Base-by-base conservation (phyloP, 2,797 vertebrate genomes). In the Eospalax fontanierii region DNA sequence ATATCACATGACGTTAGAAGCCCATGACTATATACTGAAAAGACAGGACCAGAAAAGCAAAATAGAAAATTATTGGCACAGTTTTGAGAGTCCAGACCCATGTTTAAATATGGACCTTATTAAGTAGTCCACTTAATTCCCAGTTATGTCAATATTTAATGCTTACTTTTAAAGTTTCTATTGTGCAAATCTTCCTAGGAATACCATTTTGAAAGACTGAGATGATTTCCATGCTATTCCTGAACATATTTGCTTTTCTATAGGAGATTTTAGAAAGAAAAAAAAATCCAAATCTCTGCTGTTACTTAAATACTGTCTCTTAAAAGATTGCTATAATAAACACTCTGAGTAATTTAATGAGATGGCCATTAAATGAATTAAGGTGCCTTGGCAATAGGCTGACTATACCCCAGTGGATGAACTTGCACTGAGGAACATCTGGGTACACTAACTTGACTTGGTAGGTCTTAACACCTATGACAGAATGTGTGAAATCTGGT, bases 321-420 rank as follows among this genome's bases (percentile, higher is more conserved):
- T 83, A 65, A 61, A 90, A 35, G n/a, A 87, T 46, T 78, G 43
- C 71, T 40, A 93, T 38, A 78, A 81, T 10, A 85, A 94, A 59
- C 6, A 28, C 22, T 81, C 54, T 90, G 54, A 90, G 75, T 74
- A 71, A 92, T 66, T 92, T 87, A 95, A 50, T 88, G 79, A 95
- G 97, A 96, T 79, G 95, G 86, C 87, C 95, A 57, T 74, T 97
- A 96, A 97, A 96, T 95, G 90, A 97, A 91, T 94, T 95, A 97
- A 93, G 71, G 96, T 79, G 85, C 61, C 84, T 97, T 83, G 91
- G 66, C 57, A 96, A 54, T 54, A 54, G 50, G 50, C 50, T 54
- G 46, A 11, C 11, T 50, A 50, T 6, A 50, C 46, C 46, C 46
- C 6, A 50, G 46, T 50, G 50, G 50, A 54, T 54, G 50, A 54